These are phyloP conservation scores for Heloderma charlesbogerti DNA, from an alignment of 2,113 vertebrate species.

Conservation along the genomic window DNA sequence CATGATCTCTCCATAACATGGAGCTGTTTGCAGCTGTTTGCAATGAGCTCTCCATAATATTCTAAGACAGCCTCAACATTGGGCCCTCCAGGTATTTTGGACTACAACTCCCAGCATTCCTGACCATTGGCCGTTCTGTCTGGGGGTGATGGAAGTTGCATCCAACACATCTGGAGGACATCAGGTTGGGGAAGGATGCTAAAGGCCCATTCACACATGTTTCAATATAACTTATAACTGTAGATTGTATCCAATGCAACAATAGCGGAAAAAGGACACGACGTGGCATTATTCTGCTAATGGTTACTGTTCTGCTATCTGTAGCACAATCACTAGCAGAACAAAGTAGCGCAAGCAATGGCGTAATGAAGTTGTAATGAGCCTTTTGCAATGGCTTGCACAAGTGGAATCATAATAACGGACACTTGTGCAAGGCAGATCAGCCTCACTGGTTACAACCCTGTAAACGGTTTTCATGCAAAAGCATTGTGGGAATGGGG, in stretches of 20 bases:
- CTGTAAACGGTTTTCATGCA: not conserved
- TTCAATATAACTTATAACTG: not conserved
- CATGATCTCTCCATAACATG: no score
- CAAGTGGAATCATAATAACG: not conserved
- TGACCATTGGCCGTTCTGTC: no score
- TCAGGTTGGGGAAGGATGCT: no score
- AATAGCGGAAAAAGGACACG: not conserved
- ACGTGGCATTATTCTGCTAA: not conserved
- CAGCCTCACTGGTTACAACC: not conserved
- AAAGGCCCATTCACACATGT: not conserved
- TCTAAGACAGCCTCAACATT: no score
- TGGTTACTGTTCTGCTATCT: not conserved
- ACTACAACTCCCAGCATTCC: no score
- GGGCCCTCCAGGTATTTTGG: no score
- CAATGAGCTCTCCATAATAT: not conserved
- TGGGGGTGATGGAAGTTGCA: no score
- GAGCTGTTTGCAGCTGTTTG: no score
- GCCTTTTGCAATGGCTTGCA: not conserved
- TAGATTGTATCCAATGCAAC: not conserved
- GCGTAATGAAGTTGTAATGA: not conserved
- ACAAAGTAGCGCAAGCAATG: not conserved
- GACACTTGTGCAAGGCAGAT: not conserved
- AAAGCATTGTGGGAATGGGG: not conserved
- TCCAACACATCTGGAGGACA: no score
- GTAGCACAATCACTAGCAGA: not conserved